Conservation (phyloP, 1,140 invertebrate species). For the Oscheius sp. region DNA sequence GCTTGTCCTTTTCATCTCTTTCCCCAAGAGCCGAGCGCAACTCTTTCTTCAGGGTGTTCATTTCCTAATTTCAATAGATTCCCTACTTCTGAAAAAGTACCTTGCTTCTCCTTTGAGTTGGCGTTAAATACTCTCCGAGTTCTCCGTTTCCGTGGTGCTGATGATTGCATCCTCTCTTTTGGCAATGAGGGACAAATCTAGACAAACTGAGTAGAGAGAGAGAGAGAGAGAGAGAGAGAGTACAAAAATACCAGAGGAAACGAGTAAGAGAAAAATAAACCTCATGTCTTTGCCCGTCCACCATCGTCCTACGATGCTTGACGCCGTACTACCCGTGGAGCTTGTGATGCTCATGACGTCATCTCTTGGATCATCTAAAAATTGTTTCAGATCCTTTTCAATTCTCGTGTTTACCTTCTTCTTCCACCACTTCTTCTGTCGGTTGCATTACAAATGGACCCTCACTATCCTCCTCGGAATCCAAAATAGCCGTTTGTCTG, state of each 20-base stretch:
- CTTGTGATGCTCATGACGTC: slow-evolving; percentile 43
- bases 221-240: slow-evolving; percentile 14
- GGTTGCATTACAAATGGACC: slow-evolving; percentile 1
- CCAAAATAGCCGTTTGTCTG: slow-evolving; percentile 39
- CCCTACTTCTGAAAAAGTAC: slow-evolving; percentile 34
- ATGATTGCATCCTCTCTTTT: slow-evolving; percentile 56
- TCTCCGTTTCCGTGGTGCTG: slow-evolving; percentile 17
- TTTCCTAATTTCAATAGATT: slow-evolving; percentile 11
- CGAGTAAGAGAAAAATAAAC: too few relatives aligned
- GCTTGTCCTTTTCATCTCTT: slow-evolving; percentile 49
- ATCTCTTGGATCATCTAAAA: slow-evolving; percentile 19
- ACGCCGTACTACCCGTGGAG: slow-evolving; percentile 46
- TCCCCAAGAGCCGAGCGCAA: slow-evolving; percentile 20
- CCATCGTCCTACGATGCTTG: slow-evolving; percentile 58
- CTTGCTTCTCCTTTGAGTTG: slow-evolving; percentile 50
- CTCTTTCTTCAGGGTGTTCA: slow-evolving; percentile 33
- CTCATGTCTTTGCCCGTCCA: slow-evolving; percentile 59
- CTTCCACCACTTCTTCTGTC: neutral
- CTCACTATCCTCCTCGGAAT: slow-evolving; percentile 34
- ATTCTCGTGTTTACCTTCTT: neutral
- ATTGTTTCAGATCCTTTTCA: neutral
- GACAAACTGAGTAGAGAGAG: neutral
- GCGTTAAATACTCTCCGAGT: slow-evolving; percentile 53
- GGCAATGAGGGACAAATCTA: slow-evolving; percentile 57
- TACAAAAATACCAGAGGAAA: neutral